Evolutionary conservation across 1,140 invertebrate species (phyloP), one percentile per base, ranked within the genome.

Genomic region (Phocides pigmalion): DNA sequence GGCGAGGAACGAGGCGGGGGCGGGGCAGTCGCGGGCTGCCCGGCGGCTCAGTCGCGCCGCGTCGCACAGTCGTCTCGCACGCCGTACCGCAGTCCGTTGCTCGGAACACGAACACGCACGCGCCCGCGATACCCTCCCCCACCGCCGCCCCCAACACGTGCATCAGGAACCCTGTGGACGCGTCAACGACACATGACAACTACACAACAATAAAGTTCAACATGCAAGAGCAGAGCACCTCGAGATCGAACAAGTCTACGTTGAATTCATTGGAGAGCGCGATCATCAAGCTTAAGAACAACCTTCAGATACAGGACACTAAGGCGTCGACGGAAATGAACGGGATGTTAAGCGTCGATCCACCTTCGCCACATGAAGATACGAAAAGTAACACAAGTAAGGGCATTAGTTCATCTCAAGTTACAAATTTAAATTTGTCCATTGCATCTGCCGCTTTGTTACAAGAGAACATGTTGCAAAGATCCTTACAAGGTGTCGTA

Each of bases 401-500:
- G 84, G 78, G 68, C 50, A 79, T 90, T 63, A 93, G 81, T 85
- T 85, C 82, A 65, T 89, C 82, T 71, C 87, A 87, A 79, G 75
- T 77, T 74, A 76, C 88, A 68, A 91, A 89, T 64, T 74, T 89
- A 61, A 89, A 89, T 61, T 68, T 91, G 65, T 94, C 92, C 70
- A 91, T 91, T 67, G 92, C 92, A 11, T 91, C 90, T 19, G 89
- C 91, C 9, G 87, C 89, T 17, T 65, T 90, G 15, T 74, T 92
- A 68, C 91, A 93, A 82, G 93, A 94, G 71, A 94, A 93, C 56
- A 92, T 93, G 75, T 87, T 95, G 22, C 94, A 95, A 72, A 93
- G 93, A 79, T 94, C 95, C 5, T 87, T 95, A 16, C 94, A 95
- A 76, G 94, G 93, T 70, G 94, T 96, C 20, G 95, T 96, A 9